phyloP scores from a whole-genome alignment of 1,140 invertebrate genomes.

The Eueides isabella region DNA sequence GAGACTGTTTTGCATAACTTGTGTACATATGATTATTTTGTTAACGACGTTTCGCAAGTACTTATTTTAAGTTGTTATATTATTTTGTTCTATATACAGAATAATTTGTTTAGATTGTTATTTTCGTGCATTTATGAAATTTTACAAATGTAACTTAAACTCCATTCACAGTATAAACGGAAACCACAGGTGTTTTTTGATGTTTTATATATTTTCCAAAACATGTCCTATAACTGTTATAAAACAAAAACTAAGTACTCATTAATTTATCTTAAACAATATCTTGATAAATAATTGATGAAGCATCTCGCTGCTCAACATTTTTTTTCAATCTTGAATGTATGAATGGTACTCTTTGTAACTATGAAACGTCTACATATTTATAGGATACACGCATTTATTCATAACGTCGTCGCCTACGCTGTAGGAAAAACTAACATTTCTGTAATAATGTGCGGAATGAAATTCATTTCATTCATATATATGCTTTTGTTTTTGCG shows the following conservation, averaged over 20 bases:
- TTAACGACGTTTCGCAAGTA: not conserved
- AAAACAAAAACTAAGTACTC: not conserved
- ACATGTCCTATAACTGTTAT: not conserved
- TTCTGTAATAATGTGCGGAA: conserved; percentile 13
- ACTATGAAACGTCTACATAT: conserved; percentile 36
- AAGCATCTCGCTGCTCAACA: not conserved
- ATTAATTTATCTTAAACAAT: not conserved
- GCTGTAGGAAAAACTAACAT: conserved; percentile 10
- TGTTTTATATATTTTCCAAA: not conserved
- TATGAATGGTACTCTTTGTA: conserved; percentile 15
- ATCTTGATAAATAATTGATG: not conserved
- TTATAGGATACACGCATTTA: conserved; percentile 31
- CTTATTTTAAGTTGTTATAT: not conserved
- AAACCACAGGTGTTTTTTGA: too few species aligned
- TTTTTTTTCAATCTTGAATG: conserved; percentile 13
- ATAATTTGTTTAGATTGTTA: too few species aligned
- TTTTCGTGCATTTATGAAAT: too few species aligned
- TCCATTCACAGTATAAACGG: too few species aligned
- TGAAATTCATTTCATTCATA: conserved; percentile 15
- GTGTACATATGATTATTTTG: not conserved
- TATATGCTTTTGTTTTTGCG: not conserved
- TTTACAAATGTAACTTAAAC: too few species aligned
- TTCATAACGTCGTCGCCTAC: conserved; percentile 18
- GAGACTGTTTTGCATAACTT: conserved; percentile 29
- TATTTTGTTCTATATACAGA: not conserved